A percentile compares a stretch with the other conserved stretches of the same genome.
Evolutionary conservation across 2,888 invertebrate genomes (phyloP).

Genomic region (Eurytoma adleriae): DNA sequence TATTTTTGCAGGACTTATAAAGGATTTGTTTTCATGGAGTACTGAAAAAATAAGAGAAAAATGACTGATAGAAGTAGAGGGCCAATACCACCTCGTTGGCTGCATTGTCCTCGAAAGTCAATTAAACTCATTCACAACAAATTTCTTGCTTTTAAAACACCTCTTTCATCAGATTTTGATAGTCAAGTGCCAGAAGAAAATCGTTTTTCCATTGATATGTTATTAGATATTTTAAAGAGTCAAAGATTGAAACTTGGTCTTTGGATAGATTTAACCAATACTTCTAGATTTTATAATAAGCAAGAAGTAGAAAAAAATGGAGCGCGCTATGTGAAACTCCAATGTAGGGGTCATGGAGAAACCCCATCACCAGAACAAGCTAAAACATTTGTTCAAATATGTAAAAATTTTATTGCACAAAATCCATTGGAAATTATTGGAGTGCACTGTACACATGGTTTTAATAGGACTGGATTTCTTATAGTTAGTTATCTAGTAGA

Average conservation of each 20-base stretch:
- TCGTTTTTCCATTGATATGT: constrained; percentile 92
- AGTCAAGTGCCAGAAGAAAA: constrained; percentile 89
- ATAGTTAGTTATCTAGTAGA: constrained; percentile 94
- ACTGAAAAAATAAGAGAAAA: constrained; percentile 13
- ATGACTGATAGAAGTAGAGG: constrained; percentile 68
- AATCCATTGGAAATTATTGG: constrained; percentile 85
- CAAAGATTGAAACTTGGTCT: constrained; percentile 92
- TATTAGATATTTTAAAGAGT: constrained; percentile 87
- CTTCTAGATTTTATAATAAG: constrained; percentile 93
- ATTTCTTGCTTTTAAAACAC: constrained; percentile 97
- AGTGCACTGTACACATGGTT: constrained; percentile 98
- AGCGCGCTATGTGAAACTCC: constrained; percentile 87
- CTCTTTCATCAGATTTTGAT: constrained; percentile 89
- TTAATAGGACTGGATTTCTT: constrained; percentile 98
- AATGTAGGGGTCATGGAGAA: constrained; percentile 95
- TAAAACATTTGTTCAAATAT: constrained; percentile 87
- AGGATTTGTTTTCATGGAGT: constrained; percentile 23
- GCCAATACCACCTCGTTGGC: constrained; percentile 91
- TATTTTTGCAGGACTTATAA: constrained; percentile 19
- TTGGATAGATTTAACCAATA: constrained; percentile 98
- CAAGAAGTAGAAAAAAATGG: constrained; percentile 85
- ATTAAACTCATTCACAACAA: constrained; percentile 84
- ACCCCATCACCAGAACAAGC: constrained; percentile 93
- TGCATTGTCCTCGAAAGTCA: constrained; percentile 91
- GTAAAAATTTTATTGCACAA: constrained; percentile 86